phyloP scores from a whole-genome alignment of 2,113 vertebrate genomes.

The Brachypteracias leptosomus region DNA sequence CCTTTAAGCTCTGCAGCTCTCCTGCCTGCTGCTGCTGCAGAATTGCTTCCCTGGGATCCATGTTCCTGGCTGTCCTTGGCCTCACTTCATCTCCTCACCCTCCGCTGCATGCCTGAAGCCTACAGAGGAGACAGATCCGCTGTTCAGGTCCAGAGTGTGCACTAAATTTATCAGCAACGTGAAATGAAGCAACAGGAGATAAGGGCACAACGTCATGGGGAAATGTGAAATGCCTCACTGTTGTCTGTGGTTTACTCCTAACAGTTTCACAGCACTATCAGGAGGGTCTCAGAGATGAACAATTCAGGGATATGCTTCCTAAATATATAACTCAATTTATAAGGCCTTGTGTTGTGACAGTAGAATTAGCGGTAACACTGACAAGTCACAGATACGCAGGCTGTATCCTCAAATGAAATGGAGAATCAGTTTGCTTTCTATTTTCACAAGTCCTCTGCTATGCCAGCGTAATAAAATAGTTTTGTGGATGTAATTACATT shows the following conservation, averaged over 20 bases:
- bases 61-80: neutral
- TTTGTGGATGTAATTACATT: neutral
- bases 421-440: neutral
- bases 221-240: accelerated
- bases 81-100: neutral
- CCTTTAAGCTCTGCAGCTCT: neutral
- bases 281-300: neutral
- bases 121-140: neutral
- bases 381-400: neutral
- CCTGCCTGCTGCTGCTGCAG: neutral
- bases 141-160: neutral
- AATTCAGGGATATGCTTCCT: neutral
- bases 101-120: neutral
- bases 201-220: neutral
- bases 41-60: neutral
- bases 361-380: neutral
- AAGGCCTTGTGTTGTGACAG: neutral
- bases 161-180: neutral
- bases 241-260: neutral
- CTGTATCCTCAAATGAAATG: neutral
- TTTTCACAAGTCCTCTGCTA: neutral
- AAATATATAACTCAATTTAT: neutral
- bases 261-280: accelerated
- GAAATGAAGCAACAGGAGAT: neutral
- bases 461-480: neutral